These are phyloP conservation scores for Pelmatolapia mariae DNA, from an alignment of 2,113 vertebrate genomes.

Conservation along the genomic window DNA sequence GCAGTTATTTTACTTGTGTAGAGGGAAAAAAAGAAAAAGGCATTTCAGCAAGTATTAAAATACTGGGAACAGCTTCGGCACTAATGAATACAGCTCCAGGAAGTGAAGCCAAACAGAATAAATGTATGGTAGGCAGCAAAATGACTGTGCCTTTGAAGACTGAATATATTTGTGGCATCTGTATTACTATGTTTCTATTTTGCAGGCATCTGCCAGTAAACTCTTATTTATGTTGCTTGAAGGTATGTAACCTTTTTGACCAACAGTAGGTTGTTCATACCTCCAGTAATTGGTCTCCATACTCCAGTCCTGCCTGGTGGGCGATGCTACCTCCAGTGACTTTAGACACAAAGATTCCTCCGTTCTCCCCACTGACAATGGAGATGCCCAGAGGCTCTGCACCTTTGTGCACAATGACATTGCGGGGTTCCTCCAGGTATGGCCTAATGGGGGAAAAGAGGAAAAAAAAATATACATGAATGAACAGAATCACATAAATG, in stretches of 20 bases:
- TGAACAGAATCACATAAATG: background rate
- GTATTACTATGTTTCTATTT: background rate
- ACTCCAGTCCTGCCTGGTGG: constrained; percentile 94
- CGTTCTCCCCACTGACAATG: constrained; percentile 94
- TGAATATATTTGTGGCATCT: background rate
- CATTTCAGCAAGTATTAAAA: constrained; percentile 12
- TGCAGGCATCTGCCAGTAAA: background rate
- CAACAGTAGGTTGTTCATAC: constrained; percentile 62
- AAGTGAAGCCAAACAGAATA: background rate
- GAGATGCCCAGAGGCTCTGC: constrained; percentile 95
- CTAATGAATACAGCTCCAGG: background rate
- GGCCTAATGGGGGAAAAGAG: constrained; percentile 72
- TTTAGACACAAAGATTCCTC: constrained; percentile 96
- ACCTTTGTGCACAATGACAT: constrained; percentile 94
- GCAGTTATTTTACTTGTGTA: background rate
- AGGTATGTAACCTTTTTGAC: background rate
- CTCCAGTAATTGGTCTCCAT: constrained; percentile 96
- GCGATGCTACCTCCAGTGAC: constrained; percentile 95
- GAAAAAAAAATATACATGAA: background rate
- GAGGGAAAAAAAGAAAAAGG: background rate
- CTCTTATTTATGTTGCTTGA: background rate
- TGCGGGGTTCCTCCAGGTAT: constrained; percentile 92
- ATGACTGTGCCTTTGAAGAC: background rate
- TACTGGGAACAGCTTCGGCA: background rate
- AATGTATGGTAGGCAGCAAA: background rate